phyloP scores from a whole-genome alignment of 2,888 invertebrate genomes.

The Drosophila antonietae region DNA sequence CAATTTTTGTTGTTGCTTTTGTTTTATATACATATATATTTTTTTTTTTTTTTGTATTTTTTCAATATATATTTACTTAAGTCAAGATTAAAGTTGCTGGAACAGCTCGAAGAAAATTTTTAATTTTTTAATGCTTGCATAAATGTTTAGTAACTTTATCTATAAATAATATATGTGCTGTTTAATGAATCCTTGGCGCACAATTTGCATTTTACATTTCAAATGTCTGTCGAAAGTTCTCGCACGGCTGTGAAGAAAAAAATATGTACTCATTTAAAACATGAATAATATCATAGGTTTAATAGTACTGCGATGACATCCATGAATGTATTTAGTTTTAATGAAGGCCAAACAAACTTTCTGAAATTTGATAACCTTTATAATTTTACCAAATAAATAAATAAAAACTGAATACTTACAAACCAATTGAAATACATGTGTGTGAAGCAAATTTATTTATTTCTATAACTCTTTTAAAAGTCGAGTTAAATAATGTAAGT shows the following conservation, averaged over 20 bases:
- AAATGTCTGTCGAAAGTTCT: constrained; percentile 8
- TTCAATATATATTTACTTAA: constrained; percentile 12
- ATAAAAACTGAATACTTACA: neutral
- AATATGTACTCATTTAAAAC: constrained; percentile 9
- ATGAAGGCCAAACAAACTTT: constrained; percentile 5
- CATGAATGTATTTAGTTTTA: constrained; percentile 18
- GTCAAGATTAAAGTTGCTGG: constrained; percentile 34
- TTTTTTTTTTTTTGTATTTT: neutral
- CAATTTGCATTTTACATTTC: constrained; percentile 5
- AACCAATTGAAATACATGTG: constrained; percentile 19
- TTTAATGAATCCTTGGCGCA: neutral
- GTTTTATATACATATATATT: neutral
- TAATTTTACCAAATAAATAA: constrained; percentile 3
- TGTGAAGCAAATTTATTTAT: constrained; percentile 44
- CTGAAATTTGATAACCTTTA: constrained; percentile 1
- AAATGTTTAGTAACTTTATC: neutral
- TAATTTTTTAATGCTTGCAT: constrained; percentile 10
- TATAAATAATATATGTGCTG: neutral
- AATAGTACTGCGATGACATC: constrained; percentile 1
- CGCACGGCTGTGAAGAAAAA: constrained; percentile 33
- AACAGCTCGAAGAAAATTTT: constrained; percentile 6
- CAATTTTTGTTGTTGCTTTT: constrained; percentile 10
- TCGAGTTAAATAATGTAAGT: constrained; percentile 25
- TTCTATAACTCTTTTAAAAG: constrained; percentile 14
- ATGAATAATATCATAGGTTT: neutral